Base-by-base conservation (phyloP, 1,140 invertebrate genomes). In the Zeugodacus cucurbitae region DNA sequence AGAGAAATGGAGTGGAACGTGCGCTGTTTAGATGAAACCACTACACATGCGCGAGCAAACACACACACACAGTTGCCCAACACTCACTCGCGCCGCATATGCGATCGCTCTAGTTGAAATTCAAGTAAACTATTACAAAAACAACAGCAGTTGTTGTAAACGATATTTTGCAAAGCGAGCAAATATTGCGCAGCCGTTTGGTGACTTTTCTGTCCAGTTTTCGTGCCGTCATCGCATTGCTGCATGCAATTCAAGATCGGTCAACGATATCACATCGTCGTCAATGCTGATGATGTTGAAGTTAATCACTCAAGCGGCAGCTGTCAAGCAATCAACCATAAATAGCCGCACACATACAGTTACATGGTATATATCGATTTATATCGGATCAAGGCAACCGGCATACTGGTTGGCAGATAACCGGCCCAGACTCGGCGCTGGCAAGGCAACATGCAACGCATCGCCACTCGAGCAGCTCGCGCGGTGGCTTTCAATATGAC, bases 261-360 rank as follows among this genome's bases (percentile, higher is more conserved):
- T 82, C 41, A 82, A 54, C 74, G 74, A 82, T 82, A 82, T 48
- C 41, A 20, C 74, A 48, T 82, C 74, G 41, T 34, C 74, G 41
- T 34, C 74, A 82, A 82, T 48, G n/a, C 20, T 82, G 74, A 48
- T 82, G 74, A 41, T 70, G 67, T 10, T 26, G 74, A 82, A 82
- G 74, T 82, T 82, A 82, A 82, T 82, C 74, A 82, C 74, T 48
- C 74, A 82, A 82, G 74, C 74, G 74, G 74, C 74, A 82, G 41
- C 74, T 82, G 74, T 82, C 74, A 44, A 48, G 41, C 74, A 82
- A 82, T 82, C 74, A 82, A 82, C 74, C 74, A 82, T 48, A 82
- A 82, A 82, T 82, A 82, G 48, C 2, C 48, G 20, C 48, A 54
- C 48, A 54, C 48, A 54, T 20, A 54, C 48, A 54, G 10, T 0